These are phyloP conservation scores for Drosophila picticornis DNA, from an alignment of 2,888 invertebrate genomes.

Conservation along the genomic window DNA sequence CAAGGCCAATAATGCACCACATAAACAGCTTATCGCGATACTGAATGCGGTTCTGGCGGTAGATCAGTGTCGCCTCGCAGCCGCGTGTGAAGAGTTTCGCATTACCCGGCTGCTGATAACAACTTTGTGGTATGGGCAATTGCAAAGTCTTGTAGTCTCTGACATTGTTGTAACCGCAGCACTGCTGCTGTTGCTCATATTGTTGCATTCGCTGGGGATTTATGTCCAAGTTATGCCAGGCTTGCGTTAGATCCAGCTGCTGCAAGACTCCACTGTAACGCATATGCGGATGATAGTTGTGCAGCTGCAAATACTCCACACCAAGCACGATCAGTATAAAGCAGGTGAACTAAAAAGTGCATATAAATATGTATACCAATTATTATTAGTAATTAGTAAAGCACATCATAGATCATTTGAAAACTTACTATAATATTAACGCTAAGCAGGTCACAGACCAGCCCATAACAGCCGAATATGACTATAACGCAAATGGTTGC, in stretches of 20 bases:
- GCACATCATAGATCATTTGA: no score
- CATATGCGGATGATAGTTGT: constrained; percentile 67
- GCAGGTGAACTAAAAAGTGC: constrained; percentile 66
- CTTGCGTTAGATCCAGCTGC: constrained; percentile 63
- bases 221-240: constrained; percentile 68
- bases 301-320: constrained; percentile 78
- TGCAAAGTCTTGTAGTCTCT: constrained; percentile 70
- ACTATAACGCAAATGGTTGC: constrained; percentile 77
- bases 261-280: constrained; percentile 62
- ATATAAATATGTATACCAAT: background rate
- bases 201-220: constrained; percentile 68
- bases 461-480: constrained; percentile 80
- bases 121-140: constrained; percentile 69
- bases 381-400: constrained; percentile 9
- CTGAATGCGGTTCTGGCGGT: constrained; percentile 57
- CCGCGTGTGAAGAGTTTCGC: constrained; percentile 54
- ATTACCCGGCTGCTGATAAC: constrained; percentile 58
- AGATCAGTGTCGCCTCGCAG: constrained; percentile 70
- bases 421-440: constrained; percentile 75
- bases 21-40: constrained; percentile 76
- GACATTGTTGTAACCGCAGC: constrained; percentile 72
- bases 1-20: constrained; percentile 76
- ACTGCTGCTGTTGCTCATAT: constrained; percentile 64
- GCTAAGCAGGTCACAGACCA: constrained; percentile 73
- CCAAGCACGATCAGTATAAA: constrained; percentile 75